phyloP scores from a whole-genome alignment of 2,797 vertebrate species.

The Xyrichtys novacula region DNA sequence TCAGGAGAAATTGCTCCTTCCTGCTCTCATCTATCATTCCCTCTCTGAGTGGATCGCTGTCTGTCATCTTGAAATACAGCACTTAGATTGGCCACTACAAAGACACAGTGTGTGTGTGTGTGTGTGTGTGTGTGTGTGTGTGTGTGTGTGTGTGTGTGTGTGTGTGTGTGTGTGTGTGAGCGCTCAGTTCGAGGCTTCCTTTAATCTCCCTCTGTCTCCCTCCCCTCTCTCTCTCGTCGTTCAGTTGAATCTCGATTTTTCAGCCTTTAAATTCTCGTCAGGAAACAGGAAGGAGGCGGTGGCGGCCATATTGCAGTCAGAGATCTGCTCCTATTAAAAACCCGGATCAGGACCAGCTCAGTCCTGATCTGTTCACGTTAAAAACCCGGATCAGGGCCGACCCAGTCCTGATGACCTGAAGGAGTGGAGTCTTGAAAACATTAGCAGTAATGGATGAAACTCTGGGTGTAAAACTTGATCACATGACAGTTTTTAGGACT shows the following conservation, averaged over 20 bases:
- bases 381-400: too few species aligned
- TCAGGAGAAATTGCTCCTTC: conserved; percentile 61
- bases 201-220: conserved; percentile 33
- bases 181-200: conserved; percentile 21
- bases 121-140: conserved; percentile 18
- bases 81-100: conserved; percentile 59
- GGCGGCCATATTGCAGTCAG: neutral
- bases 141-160: conserved; percentile 2
- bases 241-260: conserved; percentile 2
- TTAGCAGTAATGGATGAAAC: too few species aligned
- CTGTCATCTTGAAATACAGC: conserved; percentile 68
- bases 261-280: neutral
- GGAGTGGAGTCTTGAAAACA: too few species aligned
- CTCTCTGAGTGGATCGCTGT: conserved; percentile 65
- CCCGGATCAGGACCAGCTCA: too few species aligned
- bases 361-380: too few species aligned
- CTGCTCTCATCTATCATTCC: conserved; percentile 66
- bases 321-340: neutral
- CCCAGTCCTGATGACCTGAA: too few species aligned
- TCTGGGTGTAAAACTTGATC: too few species aligned
- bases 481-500: too few species aligned
- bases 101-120: conserved; percentile 27
- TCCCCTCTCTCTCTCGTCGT: neutral
- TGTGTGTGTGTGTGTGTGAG: conserved; percentile 3
- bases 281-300: neutral